phyloP scores from a whole-genome alignment of 2,797 vertebrate species.

The Smutsia gigantea region DNA sequence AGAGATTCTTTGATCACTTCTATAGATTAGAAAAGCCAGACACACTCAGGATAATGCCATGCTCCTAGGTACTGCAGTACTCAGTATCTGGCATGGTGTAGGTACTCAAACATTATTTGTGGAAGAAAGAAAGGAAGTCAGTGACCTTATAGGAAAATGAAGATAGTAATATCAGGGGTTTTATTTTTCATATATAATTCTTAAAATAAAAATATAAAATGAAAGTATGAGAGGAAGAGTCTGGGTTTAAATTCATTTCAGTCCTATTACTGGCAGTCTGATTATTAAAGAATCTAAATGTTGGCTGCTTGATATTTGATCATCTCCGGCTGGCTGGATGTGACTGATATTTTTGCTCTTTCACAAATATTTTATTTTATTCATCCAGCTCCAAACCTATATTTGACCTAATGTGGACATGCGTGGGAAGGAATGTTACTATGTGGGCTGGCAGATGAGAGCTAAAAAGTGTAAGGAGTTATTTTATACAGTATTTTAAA shows the following conservation, averaged over 20 bases:
- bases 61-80: neutral
- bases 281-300: conserved; percentile 58
- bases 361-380: conserved; percentile 72
- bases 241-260: conserved; percentile 33
- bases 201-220: neutral
- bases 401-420: conserved; percentile 60
- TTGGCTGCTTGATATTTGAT: conserved; percentile 70
- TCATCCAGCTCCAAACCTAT: conserved; percentile 56
- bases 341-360: conserved; percentile 69
- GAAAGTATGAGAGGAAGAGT: neutral
- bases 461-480: conserved; percentile 52
- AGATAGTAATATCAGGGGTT: neutral
- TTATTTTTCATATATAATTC: conserved; percentile 2
- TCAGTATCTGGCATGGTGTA: neutral
- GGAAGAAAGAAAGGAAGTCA: neutral
- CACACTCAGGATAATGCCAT: neutral
- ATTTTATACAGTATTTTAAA: conserved; percentile 45
- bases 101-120: neutral
- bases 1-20: neutral
- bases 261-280: conserved; percentile 34
- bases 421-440: conserved; percentile 41
- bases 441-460: conserved; percentile 47
- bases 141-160: neutral
- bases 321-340: conserved; percentile 43
- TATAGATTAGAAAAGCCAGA: neutral